phyloP scores from a whole-genome alignment of 92 coral and sea anemone genomes.

The Palythoa caribaeorum region DNA sequence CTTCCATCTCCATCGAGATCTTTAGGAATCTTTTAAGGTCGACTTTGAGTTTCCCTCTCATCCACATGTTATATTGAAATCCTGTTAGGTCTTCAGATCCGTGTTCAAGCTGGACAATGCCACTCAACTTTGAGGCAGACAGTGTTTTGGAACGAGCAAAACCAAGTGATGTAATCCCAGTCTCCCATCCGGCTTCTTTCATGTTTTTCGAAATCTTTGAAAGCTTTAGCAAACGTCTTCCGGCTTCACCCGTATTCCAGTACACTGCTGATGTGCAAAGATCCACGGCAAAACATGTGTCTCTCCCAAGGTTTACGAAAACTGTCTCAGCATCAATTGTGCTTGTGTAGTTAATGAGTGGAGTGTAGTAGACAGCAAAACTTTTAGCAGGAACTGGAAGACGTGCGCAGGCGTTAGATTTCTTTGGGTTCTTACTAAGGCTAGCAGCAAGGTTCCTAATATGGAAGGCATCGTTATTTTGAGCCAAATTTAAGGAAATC shows the following conservation, averaged over 20 bases:
- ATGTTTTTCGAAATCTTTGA: not conserved
- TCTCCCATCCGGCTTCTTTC: conserved; percentile 1
- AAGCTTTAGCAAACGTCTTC: not conserved
- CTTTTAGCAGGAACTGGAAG: conserved; percentile 31
- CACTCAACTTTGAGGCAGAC: conserved; percentile 10
- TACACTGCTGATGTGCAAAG: conserved; percentile 47
- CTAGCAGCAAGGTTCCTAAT: conserved; percentile 52
- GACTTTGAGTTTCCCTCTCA: not conserved
- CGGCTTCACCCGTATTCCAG: conserved; percentile 28
- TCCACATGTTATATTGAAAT: conserved; percentile 49
- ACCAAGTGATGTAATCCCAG: conserved; percentile 44
- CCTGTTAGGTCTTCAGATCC: not conserved
- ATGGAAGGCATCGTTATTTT: conserved; percentile 46
- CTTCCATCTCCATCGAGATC: conserved; percentile 5
- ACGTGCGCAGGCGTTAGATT: conserved; percentile 36
- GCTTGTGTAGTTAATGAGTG: conserved; percentile 29
- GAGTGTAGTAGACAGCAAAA: conserved; percentile 37
- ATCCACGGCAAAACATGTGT: conserved; percentile 51
- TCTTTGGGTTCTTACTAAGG: not conserved
- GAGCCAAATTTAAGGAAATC: conserved; percentile 26
- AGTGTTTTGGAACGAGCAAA: not conserved
- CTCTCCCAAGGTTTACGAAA: conserved; percentile 26
- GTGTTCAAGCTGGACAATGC: not conserved
- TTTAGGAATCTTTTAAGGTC: not conserved
- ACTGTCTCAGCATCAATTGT: conserved; percentile 35